Conservation (phyloP, 2,888 invertebrate genomes). For the Standfussiana lucernea region DNA sequence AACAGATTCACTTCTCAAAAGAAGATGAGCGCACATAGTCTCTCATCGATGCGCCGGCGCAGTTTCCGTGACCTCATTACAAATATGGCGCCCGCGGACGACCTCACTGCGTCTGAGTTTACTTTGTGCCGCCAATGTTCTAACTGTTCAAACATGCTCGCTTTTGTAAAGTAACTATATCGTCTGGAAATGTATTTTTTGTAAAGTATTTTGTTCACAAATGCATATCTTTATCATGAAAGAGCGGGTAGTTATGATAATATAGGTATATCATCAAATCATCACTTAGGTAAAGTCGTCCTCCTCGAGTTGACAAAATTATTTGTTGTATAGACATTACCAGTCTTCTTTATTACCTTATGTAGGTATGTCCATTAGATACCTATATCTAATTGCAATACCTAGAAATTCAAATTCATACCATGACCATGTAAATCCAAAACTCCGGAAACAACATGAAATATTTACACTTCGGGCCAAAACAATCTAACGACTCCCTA, state of each 20-base stretch:
- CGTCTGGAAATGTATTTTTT: slow-evolving; percentile 14
- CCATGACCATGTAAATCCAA: neutral
- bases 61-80: slow-evolving; percentile 84
- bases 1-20: slow-evolving; percentile 53
- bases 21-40: slow-evolving; percentile 61
- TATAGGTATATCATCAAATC: neutral
- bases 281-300: neutral
- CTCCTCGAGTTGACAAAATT: neutral
- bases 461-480: slow-evolving; percentile 31
- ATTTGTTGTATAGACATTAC: too few relatives aligned
- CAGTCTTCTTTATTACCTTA: neutral
- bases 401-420: neutral
- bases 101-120: slow-evolving; percentile 76
- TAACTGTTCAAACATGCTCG: slow-evolving; percentile 40
- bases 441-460: neutral
- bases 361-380: neutral
- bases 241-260: neutral
- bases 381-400: neutral
- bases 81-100: slow-evolving; percentile 80
- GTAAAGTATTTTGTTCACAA: neutral
- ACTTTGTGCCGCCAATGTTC: slow-evolving; percentile 72
- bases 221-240: neutral
- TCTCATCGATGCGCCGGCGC: slow-evolving; percentile 76
- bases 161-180: slow-evolving; percentile 42
- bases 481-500: slow-evolving; percentile 1